Evolutionary conservation across 2,113 vertebrate species (phyloP).

Genomic region (Boleophthalmus pectinirostris): DNA sequence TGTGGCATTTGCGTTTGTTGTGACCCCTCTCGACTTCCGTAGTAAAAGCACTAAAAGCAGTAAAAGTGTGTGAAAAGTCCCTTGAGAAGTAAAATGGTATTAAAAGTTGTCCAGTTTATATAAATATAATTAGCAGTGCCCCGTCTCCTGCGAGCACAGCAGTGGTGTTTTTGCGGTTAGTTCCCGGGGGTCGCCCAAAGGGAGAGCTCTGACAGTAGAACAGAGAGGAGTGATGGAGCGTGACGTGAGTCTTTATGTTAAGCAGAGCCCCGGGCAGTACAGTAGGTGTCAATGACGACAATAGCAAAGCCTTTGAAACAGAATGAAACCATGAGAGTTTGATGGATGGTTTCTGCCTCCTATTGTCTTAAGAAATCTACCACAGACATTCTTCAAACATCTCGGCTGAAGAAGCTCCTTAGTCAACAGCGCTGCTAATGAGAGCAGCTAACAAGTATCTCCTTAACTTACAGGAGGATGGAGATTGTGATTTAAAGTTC

Average conservation of each 20-base stretch:
- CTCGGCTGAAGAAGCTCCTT: background rate
- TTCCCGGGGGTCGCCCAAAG: slow-evolving; percentile 26
- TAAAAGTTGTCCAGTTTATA: no score
- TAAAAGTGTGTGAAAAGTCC: background rate
- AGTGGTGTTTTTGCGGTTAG: slow-evolving; percentile 15
- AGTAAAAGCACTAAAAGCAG: no score
- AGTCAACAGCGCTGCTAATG: background rate
- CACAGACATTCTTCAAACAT: background rate
- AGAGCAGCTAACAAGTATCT: background rate
- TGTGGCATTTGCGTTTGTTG: no score
- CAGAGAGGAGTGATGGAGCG: background rate
- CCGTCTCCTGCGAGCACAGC: background rate
- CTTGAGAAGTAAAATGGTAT: background rate
- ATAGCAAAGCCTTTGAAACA: background rate
- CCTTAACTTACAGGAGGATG: background rate
- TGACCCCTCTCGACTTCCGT: no score
- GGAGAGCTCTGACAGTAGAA: slow-evolving; percentile 4
- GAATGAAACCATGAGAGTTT: background rate
- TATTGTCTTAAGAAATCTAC: background rate
- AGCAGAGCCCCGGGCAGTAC: background rate
- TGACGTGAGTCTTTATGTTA: slow-evolving; percentile 1
- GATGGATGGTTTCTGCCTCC: background rate
- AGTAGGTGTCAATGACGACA: background rate
- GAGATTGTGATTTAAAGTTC: background rate
- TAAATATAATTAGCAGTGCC: no score